A percentile compares a stretch with the other conserved stretches of the same genome.
Evolutionary conservation across 35 echinoderm and acorn worm species (phyloP).

Genomic region (Acanthaster planci): DNA sequence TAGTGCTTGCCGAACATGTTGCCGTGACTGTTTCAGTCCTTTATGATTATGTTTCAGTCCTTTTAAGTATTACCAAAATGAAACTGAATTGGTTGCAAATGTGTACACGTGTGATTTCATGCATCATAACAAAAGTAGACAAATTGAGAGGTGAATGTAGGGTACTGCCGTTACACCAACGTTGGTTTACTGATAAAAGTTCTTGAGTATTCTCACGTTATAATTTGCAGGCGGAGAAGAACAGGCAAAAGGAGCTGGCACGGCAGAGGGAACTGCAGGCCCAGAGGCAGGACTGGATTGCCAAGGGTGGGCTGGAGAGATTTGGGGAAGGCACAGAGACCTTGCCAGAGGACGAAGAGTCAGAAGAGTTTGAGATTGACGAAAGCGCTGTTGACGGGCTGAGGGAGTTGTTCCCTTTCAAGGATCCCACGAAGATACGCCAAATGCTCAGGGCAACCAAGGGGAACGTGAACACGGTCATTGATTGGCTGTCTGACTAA

Average conservation of each 20-base stretch:
- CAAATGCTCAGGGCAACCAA: neutral
- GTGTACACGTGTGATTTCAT: no score
- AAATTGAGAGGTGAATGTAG: no score
- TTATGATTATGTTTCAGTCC: no score
- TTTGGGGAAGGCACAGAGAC: neutral
- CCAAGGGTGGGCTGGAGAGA: neutral
- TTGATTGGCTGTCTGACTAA: conserved; percentile 13
- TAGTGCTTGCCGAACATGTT: no score
- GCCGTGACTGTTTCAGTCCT: no score
- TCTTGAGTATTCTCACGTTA: neutral
- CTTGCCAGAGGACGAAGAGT: neutral
- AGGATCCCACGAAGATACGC: neutral
- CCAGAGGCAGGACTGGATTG: neutral
- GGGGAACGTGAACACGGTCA: neutral
- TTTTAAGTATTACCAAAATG: no score
- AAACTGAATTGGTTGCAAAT: no score
- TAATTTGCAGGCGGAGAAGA: neutral
- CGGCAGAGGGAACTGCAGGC: neutral
- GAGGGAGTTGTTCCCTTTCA: neutral
- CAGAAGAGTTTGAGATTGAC: neutral
- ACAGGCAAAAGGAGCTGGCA: neutral
- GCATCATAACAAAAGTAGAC: no score
- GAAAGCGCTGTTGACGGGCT: neutral
- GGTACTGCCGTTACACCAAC: no score
- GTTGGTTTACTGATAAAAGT: no score